Evolutionary conservation across 37 sponge, comb jelly and placozoan species (phyloP).

Genomic region (Agelas oroides): DNA sequence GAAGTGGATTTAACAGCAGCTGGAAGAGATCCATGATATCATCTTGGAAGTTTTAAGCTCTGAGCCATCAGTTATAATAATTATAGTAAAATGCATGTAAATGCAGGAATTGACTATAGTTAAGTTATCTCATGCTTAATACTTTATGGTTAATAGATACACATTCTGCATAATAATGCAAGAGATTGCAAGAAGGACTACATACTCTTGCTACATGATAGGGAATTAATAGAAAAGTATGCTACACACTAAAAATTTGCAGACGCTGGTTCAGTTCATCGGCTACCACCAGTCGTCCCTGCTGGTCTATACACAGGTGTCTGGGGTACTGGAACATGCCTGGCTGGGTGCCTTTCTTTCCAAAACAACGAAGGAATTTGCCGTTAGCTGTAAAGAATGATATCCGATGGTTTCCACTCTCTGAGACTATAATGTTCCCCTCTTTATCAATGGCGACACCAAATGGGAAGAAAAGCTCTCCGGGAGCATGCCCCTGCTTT

Average conservation of each 20-base stretch:
- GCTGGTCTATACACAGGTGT: conserved; percentile 31
- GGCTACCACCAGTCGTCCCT: conserved; percentile 30
- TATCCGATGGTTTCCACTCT: conserved; percentile 58
- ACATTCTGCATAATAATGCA: too few species aligned
- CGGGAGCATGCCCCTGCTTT: conserved; percentile 14
- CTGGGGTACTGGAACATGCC: conserved; percentile 47
- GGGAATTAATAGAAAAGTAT: too few species aligned
- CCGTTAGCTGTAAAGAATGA: conserved; percentile 40
- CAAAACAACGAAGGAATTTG: conserved; percentile 49
- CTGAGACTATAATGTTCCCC: conserved; percentile 46
- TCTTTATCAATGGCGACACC: conserved; percentile 48
- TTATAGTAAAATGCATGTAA: too few species aligned
- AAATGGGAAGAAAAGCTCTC: conserved; percentile 39
- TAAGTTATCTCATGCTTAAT: too few species aligned
- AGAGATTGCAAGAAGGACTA: too few species aligned
- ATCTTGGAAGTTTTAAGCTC: too few species aligned
- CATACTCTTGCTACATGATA: too few species aligned
- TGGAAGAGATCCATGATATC: too few species aligned
- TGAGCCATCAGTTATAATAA: too few species aligned
- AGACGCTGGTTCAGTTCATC: conserved; percentile 57
- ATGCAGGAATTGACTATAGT: too few species aligned
- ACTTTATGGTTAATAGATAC: too few species aligned
- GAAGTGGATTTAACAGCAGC: too few species aligned
- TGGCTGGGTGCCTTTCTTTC: conserved; percentile 39
- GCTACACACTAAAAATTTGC: conserved; percentile 30